Evolutionary conservation across 92 coral and sea anemone genomes (phyloP), one percentile per base, ranked within the genome.

Genomic region (Diadumene lineata): DNA sequence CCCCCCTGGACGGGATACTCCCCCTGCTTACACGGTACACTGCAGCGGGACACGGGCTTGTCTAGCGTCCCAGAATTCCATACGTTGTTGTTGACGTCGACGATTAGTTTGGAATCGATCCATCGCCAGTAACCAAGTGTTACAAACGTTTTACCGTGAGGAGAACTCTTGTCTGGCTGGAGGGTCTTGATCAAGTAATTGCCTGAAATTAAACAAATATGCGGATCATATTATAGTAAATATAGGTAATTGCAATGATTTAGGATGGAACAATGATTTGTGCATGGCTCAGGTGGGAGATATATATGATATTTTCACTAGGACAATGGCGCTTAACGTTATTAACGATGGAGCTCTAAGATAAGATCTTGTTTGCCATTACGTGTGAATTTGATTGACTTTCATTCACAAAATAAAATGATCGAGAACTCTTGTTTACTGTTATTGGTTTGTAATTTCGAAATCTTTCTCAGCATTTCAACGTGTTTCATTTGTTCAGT

Each of bases 121-220:
- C 97, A 91, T 13, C 84, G 78, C 98, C 98, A 94, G 44, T 75
- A 67, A 0, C 98, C 98, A 0, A 94, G 73, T 50, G 84, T 77
- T 7, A 84, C 87, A 34, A 88, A 94, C 21, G 76, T 84, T 50
- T 91, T 91, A 28, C 94, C 94, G 23, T 91, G 74, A 38, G 56
- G 18, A 16, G 80, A 73, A 19, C 7, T 48, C 23, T 63, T 55
- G 69, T 86, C 92, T 7, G 87, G 96, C 28, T 94, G 98, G 28
- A 94, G 90, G 70, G 89, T 94, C 69, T 92, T 94, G 46, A 94
- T 90, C 18, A 88, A 55, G 60, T 91, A 94, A 77, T 94, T 89
- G 0, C 97, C 98, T 94, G 69, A 34, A 27, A 72, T 11, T 19
- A 4, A 72, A 55, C 48, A 38, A 38, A 38, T 38, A 38, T 38